Evolutionary conservation across 2,113 vertebrate species (phyloP).

Genomic region (Ophthalmolycus amberensis): DNA sequence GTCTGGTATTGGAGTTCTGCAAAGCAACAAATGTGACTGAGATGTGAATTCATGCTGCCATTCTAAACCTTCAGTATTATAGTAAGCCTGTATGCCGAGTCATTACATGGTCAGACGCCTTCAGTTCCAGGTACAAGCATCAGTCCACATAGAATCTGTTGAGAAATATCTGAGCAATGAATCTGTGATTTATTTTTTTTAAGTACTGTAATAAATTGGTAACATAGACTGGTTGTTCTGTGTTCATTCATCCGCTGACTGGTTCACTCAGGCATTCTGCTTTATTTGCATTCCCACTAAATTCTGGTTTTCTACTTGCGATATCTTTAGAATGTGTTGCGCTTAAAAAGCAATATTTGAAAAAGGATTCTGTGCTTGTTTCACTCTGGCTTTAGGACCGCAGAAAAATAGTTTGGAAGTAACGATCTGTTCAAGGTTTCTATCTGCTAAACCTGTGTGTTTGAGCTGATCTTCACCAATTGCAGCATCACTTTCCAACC

Average conservation of each 20-base stretch:
- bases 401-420: neutral
- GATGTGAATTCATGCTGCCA: constrained; percentile 43
- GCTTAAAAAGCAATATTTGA: neutral
- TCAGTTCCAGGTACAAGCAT: constrained; percentile 8
- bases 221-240: constrained; percentile 14
- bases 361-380: neutral
- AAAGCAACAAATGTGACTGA: constrained; percentile 8
- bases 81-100: constrained; percentile 9
- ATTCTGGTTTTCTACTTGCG: neutral
- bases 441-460: neutral
- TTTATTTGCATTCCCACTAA: neutral
- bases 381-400: neutral
- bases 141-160: constrained; percentile 44
- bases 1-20: constrained; percentile 14
- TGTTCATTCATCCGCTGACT: neutral
- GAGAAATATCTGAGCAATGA: constrained; percentile 23
- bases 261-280: neutral
- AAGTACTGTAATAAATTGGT: constrained; percentile 72
- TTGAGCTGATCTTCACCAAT: neutral
- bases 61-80: constrained; percentile 25
- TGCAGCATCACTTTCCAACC: neutral
- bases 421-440: neutral
- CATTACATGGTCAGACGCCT: neutral
- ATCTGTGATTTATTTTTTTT: constrained; percentile 63
- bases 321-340: neutral